Conservation (phyloP, 2,113 vertebrate species). For the Bothrops jararaca region DNA sequence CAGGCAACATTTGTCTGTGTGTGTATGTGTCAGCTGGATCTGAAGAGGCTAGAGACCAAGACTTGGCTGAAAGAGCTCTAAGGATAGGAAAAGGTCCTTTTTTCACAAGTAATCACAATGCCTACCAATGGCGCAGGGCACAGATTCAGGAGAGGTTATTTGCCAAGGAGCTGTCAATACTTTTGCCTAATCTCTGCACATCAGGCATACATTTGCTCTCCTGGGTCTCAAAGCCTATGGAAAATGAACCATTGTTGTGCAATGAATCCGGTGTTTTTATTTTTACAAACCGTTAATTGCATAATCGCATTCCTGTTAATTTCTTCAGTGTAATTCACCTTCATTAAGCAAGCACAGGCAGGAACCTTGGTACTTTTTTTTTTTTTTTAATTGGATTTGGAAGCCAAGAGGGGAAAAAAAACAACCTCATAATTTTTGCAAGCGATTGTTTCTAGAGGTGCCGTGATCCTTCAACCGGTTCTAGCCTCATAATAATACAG, state of each 20-base stretch:
- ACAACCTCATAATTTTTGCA: slow-evolving; percentile 22
- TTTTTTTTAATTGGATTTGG: slow-evolving; percentile 17
- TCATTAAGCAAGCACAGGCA: slow-evolving; percentile 58
- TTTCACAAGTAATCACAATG: background rate
- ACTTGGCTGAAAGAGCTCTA: background rate
- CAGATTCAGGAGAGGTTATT: background rate
- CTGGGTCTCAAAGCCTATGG: background rate
- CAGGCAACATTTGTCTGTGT: too few species aligned
- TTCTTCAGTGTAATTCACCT: slow-evolving; percentile 60
- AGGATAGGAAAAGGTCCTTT: background rate
- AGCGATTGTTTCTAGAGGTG: slow-evolving; percentile 36
- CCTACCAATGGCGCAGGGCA: too few species aligned
- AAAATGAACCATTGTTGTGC: slow-evolving; percentile 3
- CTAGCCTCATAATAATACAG: slow-evolving; percentile 33
- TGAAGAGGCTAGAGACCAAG: background rate
- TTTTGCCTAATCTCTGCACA: background rate
- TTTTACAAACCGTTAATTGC: slow-evolving; percentile 55
- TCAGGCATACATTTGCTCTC: too few species aligned
- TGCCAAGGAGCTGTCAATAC: background rate
- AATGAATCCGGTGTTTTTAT: slow-evolving; percentile 58
- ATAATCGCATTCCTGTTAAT: slow-evolving; percentile 55
- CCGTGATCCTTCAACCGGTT: slow-evolving; percentile 37
- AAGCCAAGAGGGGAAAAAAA: background rate
- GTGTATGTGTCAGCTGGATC: background rate
- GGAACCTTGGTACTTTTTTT: slow-evolving; percentile 44